These are phyloP conservation scores for Bostrychus sinensis DNA, from an alignment of 2,113 vertebrate species.

Conservation along the genomic window DNA sequence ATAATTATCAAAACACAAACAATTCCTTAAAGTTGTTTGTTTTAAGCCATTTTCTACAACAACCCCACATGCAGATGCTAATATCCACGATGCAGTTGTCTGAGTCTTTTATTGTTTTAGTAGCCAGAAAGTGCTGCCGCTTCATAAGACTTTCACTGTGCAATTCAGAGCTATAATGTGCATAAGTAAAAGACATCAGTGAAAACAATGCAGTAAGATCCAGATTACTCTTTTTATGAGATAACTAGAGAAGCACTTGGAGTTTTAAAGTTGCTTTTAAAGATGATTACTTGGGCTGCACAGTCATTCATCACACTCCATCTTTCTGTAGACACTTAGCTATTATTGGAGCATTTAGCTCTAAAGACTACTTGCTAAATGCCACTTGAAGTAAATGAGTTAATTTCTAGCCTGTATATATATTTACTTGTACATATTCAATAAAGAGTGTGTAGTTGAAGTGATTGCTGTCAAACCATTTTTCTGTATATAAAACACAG, in stretches of 20 bases:
- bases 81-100: neutral
- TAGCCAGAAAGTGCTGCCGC: neutral
- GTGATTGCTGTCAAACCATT: no score
- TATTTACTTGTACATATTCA: no score
- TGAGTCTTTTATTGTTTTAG: slow-evolving; percentile 41
- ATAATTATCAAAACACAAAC: slow-evolving; percentile 43
- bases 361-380: no score
- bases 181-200: slow-evolving; percentile 37
- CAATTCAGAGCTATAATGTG: neutral
- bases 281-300: slow-evolving; percentile 1
- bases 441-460: no score
- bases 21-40: slow-evolving; percentile 22
- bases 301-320: neutral
- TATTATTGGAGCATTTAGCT: neutral
- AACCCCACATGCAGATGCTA: slow-evolving; percentile 13
- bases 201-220: slow-evolving; percentile 7
- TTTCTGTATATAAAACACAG: no score
- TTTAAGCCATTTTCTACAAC: slow-evolving; percentile 1
- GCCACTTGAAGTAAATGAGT: no score
- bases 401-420: no score
- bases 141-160: slow-evolving; percentile 22
- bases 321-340: neutral
- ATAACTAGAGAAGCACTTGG: neutral
- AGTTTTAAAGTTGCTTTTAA: neutral
- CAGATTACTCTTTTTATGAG: slow-evolving; percentile 7